These are phyloP conservation scores for Trichoplusia ni DNA, from an alignment of 1,140 invertebrate species.

Conservation along the genomic window DNA sequence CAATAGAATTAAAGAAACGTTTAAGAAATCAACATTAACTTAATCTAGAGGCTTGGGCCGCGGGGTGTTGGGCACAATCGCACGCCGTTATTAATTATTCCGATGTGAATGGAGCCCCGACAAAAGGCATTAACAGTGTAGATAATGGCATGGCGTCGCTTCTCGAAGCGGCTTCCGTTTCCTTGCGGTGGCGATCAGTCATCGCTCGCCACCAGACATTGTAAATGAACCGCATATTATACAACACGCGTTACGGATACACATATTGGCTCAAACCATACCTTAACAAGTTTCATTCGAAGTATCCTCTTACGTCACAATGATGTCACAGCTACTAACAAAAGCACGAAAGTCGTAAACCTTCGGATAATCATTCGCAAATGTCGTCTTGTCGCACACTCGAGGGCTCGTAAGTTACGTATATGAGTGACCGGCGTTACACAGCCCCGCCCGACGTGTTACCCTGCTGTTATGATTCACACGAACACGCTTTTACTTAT, in stretches of 20 bases:
- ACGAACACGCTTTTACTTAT: constrained; percentile 7
- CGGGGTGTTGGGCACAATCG: constrained; percentile 49
- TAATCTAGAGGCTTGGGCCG: constrained; percentile 10
- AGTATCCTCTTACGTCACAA: too few species aligned
- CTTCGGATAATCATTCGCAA: too few species aligned
- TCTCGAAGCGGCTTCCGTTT: constrained; percentile 47
- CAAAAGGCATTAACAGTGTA: constrained; percentile 63
- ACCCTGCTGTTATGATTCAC: constrained; percentile 10
- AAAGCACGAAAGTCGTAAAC: too few species aligned
- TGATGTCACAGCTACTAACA: too few species aligned
- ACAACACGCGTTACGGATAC: neutral
- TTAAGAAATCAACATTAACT: constrained; percentile 28
- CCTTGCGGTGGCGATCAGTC: constrained; percentile 50
- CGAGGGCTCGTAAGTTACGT: too few species aligned
- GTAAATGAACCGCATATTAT: constrained; percentile 13
- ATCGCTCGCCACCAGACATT: constrained; percentile 25
- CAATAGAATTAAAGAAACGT: constrained; percentile 27
- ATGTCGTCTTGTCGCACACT: too few species aligned
- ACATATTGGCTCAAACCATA: too few species aligned
- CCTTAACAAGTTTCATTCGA: too few species aligned
- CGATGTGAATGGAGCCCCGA: constrained; percentile 52
- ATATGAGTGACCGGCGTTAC: too few species aligned
- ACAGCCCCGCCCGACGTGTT: neutral
- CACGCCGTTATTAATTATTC: constrained; percentile 62
- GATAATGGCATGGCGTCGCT: constrained; percentile 53